Percentiles rank a stretch among this genome's conserved stretches.
phyloP scores from a whole-genome alignment of 2,797 vertebrate species.

The Selene dorsalis region DNA sequence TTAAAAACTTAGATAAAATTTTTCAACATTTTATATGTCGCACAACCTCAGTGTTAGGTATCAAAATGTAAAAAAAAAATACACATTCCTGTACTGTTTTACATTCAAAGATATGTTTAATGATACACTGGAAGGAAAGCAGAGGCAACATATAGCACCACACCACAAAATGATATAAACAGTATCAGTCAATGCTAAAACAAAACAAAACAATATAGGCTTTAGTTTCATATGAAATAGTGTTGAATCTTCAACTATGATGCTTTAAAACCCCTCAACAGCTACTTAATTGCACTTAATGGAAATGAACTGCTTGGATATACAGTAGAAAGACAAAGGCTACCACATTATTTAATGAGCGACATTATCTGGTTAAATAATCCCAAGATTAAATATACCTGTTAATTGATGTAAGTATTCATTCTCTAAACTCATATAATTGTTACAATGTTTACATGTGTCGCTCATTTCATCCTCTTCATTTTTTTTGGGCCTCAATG shows the following conservation, averaged over 20 bases:
- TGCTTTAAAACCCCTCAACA: neutral
- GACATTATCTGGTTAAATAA: neutral
- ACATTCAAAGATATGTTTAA: slow-evolving; percentile 21
- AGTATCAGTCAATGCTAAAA: neutral
- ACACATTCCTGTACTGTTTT: neutral
- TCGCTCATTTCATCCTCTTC: neutral
- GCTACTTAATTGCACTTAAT: slow-evolving; percentile 12
- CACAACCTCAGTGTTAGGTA: neutral
- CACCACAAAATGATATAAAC: neutral
- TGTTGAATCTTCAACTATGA: neutral
- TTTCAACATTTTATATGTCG: no score
- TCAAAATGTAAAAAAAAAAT: neutral
- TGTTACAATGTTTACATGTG: neutral
- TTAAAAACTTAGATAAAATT: no score
- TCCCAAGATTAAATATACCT: neutral
- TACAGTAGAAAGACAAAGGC: neutral
- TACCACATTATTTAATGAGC: slow-evolving; percentile 1
- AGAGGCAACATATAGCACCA: slow-evolving; percentile 4
- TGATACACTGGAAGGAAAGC: neutral
- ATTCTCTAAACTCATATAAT: neutral
- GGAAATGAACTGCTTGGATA: neutral
- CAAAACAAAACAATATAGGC: neutral
- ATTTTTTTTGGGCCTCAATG: slow-evolving; percentile 61
- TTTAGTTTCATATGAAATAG: neutral
- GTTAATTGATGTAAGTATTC: neutral